phyloP scores from a whole-genome alignment of 2,797 vertebrate genomes.

The Lithobates sylvaticus region DNA sequence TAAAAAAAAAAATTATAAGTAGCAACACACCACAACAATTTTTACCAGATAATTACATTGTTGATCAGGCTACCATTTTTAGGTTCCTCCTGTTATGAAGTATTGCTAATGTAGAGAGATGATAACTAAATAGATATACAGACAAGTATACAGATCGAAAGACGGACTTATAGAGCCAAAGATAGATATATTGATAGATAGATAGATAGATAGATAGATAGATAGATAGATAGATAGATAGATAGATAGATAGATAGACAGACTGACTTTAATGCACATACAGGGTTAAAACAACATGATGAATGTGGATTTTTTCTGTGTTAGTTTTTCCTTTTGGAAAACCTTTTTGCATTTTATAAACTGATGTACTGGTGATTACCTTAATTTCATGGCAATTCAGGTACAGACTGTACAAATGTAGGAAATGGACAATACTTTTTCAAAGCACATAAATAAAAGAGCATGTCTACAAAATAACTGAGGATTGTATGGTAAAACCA shows the following conservation, averaged over 20 bases:
- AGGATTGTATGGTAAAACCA: slow-evolving; percentile 32
- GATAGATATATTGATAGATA: slow-evolving; percentile 20
- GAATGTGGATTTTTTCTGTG: neutral
- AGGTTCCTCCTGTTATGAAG: neutral
- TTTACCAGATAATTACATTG: too few relatives aligned
- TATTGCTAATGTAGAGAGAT: too few relatives aligned
- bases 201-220: slow-evolving; percentile 37
- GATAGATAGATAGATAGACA: slow-evolving; percentile 2
- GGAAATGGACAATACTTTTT: slow-evolving; percentile 43
- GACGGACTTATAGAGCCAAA: too few relatives aligned
- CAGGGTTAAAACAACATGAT: neutral
- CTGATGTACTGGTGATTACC: slow-evolving; percentile 29
- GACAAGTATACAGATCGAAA: too few relatives aligned
- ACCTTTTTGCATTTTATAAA: slow-evolving; percentile 20
- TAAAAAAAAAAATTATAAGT: too few relatives aligned
- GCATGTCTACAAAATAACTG: slow-evolving; percentile 20
- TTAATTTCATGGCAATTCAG: slow-evolving; percentile 63
- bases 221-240: slow-evolving; percentile 7
- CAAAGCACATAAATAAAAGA: slow-evolving; percentile 13
- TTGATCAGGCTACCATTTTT: neutral
- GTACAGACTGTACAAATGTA: slow-evolving; percentile 42
- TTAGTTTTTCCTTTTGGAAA: slow-evolving; percentile 12
- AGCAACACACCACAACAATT: too few relatives aligned
- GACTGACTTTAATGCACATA: neutral
- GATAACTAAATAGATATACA: neutral